A percentile compares a stretch with the other conserved stretches of the same genome.
Conservation (phyloP, 2,113 vertebrate genomes). For the Neopipo cinnamomea region DNA sequence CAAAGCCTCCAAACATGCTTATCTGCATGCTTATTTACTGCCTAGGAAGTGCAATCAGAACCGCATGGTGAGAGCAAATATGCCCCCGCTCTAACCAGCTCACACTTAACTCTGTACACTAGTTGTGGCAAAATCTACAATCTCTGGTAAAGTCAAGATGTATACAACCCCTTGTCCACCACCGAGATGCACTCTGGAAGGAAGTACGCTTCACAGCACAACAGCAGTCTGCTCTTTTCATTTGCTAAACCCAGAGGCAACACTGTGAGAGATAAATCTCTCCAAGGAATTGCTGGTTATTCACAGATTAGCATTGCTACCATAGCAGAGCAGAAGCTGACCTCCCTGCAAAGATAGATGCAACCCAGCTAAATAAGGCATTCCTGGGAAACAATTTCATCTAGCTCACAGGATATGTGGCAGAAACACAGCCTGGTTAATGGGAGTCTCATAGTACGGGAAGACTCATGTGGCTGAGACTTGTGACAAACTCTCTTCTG, state of each 20-base stretch:
- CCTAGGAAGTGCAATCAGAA: not conserved
- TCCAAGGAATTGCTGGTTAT: not conserved
- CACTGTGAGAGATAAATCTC: not conserved
- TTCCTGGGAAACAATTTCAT: not conserved
- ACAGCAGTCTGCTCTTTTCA: not conserved
- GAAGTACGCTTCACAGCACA: not conserved
- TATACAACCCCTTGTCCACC: not conserved
- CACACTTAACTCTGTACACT: not conserved
- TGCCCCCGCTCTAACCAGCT: not conserved
- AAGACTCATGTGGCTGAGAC: not conserved
- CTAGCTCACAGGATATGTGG: not conserved
- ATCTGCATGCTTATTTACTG: not conserved
- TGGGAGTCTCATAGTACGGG: not conserved
- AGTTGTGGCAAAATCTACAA: not conserved
- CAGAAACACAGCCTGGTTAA: not conserved
- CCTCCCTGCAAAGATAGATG: not conserved
- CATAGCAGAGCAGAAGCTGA: not conserved
- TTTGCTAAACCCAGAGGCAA: not conserved
- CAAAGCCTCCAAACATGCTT: not conserved
- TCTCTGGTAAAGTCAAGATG: not conserved
- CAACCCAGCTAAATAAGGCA: not conserved
- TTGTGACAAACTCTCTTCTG: conserved; percentile 10
- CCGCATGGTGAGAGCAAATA: rapidly evolving
- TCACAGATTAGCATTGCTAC: not conserved
- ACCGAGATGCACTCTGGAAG: not conserved